Conservation (phyloP, 2,888 invertebrate species). For the Xestia xanthographa region DNA sequence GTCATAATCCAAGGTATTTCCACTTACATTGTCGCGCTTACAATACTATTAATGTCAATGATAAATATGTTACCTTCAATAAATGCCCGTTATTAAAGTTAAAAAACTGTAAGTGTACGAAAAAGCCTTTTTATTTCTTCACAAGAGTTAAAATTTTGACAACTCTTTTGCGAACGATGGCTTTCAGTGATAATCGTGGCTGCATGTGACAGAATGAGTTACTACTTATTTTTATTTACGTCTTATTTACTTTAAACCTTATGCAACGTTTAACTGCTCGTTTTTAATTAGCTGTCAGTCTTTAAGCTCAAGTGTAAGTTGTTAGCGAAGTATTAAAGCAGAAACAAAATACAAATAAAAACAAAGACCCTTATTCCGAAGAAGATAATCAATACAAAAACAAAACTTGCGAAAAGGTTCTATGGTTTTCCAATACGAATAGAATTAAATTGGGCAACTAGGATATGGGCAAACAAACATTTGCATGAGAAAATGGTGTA, state of each 20-base stretch:
- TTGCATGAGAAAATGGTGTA: conserved; percentile 25
- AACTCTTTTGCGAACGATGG: conserved; percentile 35
- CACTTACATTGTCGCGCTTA: conserved; percentile 61
- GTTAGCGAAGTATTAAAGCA: conserved; percentile 15
- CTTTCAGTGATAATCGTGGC: conserved; percentile 40
- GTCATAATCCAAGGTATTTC: conserved; percentile 67
- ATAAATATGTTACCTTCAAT: conserved; percentile 61
- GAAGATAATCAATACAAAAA: conserved; percentile 16
- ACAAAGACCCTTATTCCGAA: not conserved
- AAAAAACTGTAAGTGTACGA: conserved; percentile 50
- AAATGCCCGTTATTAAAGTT: conserved; percentile 48
- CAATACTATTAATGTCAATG: conserved; percentile 67
- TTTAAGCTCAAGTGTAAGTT: conserved; percentile 11
- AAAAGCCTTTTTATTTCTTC: conserved; percentile 47
- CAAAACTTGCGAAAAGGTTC: conserved; percentile 25
- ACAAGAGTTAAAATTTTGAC: conserved; percentile 42
- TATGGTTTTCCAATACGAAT: conserved; percentile 25
- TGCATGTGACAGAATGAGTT: conserved; percentile 46
- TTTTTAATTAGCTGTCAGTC: conserved; percentile 44
- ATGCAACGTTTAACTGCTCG: conserved; percentile 9
- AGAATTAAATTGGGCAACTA: conserved; percentile 22
- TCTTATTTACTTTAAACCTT: conserved; percentile 32
- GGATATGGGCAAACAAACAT: not conserved
- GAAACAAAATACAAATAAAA: conserved; percentile 4
- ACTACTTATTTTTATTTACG: conserved; percentile 34